Evolutionary conservation across 2,113 vertebrate genomes (phyloP).

Genomic region (Diadophis punctatus): DNA sequence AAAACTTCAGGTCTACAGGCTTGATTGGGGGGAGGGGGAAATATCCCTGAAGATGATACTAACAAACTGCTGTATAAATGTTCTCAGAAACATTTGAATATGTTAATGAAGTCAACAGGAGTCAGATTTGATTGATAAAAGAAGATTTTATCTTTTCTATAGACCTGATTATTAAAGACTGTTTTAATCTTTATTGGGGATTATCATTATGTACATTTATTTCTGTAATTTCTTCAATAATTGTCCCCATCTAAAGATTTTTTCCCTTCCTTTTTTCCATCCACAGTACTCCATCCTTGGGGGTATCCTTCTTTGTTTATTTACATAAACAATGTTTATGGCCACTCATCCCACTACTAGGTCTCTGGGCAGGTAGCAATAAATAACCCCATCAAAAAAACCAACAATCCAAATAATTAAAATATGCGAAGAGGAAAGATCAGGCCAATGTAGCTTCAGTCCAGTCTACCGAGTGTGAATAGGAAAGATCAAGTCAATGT

Average conservation of each 20-base stretch:
- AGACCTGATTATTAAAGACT: not conserved
- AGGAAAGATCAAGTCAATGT: no score
- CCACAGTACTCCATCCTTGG: not conserved
- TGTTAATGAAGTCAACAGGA: not conserved
- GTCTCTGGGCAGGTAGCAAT: not conserved
- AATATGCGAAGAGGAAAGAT: not conserved
- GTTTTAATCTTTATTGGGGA: not conserved
- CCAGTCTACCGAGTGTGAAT: no score
- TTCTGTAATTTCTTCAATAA: not conserved
- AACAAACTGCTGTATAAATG: not conserved
- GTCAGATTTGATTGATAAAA: not conserved
- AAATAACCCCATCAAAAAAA: not conserved
- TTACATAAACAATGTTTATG: not conserved
- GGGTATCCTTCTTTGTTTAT: not conserved
- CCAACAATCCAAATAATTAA: not conserved
- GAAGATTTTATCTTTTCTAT: not conserved
- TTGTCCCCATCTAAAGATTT: not conserved
- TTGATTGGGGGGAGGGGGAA: not conserved
- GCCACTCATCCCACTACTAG: not conserved
- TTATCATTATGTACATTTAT: not conserved
- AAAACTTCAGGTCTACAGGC: not conserved
- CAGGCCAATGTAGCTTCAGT: no score
- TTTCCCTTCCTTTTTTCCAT: not conserved
- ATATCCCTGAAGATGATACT: not conserved
- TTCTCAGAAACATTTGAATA: not conserved